Evolutionary conservation across 1,140 invertebrate genomes (phyloP), one percentile per base, ranked within the genome.

Genomic region (Mycetomoellerius zeteki): DNA sequence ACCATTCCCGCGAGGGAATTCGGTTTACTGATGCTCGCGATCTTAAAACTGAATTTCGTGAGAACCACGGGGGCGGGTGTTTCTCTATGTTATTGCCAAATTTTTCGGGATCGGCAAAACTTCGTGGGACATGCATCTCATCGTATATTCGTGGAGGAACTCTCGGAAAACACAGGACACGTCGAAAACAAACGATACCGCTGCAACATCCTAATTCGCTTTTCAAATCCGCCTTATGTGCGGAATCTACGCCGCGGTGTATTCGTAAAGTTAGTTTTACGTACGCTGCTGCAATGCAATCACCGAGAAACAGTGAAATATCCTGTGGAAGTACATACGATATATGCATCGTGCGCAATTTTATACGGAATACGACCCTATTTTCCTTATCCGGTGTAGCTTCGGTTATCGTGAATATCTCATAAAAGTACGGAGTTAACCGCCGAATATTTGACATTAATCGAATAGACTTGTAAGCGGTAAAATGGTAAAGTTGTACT

Each of bases 131-230:
- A 14, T 58, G 21, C 73, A 43, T 62, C 47, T 85, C 64, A 87
- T 89, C 72, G 69, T 52, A 60, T 75, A 89, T 90, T 87, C 88
- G 85, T 76, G 76, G 52, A 52, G 43, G n/a, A 84, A 87, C 71
- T 78, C 52, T 30, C n/a, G 75, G 52, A 85, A 75, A 67, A 69
- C 12, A 21, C 12, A 12, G 5, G 37, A 67, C 30, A 80, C 24
- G 16, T 33, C 60, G 71, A 65, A 81, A 77, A 86, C 81, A 90
- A 90, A 90, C 73, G 89, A 85, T 90, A 81, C 88, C 2, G 52
- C 43, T 64, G 78, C 88, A 77, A 89, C 88, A 89, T 90, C 72
- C 89, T 90, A 89, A 90, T 90, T 90, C 88, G 71, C 60, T 69
- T 54, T 71, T 56, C 64, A 81, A 73, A 88, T 81, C 58, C 75